These are phyloP conservation scores for Endotricha flammealis DNA, from an alignment of 2,888 invertebrate species.

Conservation along the genomic window DNA sequence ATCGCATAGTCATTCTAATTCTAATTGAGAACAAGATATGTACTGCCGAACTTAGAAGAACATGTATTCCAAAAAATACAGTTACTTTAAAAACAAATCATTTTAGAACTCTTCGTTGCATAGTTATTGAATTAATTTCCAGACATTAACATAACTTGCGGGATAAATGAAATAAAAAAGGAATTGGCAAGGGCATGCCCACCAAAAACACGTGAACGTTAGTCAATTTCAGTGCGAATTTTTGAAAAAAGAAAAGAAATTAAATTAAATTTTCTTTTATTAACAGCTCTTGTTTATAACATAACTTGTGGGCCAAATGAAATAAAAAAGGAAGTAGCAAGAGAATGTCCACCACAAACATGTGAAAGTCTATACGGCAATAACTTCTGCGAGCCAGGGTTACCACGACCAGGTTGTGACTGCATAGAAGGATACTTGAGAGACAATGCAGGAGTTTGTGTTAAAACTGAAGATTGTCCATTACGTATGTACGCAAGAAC, in stretches of 20 bases:
- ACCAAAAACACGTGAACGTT: too few relatives aligned
- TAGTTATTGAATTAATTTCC: too few relatives aligned
- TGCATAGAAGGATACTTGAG: constrained; percentile 21
- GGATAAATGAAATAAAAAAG: too few relatives aligned
- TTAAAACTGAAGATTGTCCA: constrained; percentile 16
- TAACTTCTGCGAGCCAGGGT: not conserved
- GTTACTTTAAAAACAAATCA: too few relatives aligned
- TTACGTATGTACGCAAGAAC: constrained; percentile 22
- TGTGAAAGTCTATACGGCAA: constrained; percentile 19
- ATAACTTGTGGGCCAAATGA: constrained; percentile 23
- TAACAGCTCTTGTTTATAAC: constrained; percentile 3
- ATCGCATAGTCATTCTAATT: too few relatives aligned
- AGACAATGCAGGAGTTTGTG: constrained; percentile 15
- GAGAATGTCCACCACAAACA: constrained; percentile 24
- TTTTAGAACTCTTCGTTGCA: too few relatives aligned
- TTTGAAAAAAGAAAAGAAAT: constrained; percentile 30
- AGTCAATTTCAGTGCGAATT: not conserved
- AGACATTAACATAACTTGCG: too few relatives aligned
- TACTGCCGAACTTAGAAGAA: too few relatives aligned
- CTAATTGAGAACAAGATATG: too few relatives aligned
- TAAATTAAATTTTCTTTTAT: not conserved
- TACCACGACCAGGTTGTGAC: constrained; percentile 22
- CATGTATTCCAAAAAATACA: too few relatives aligned
- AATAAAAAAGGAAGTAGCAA: constrained; percentile 16
- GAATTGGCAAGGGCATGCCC: too few relatives aligned